These are phyloP conservation scores for Indicator indicator DNA, from an alignment of 2,113 vertebrate species.

Conservation along the genomic window DNA sequence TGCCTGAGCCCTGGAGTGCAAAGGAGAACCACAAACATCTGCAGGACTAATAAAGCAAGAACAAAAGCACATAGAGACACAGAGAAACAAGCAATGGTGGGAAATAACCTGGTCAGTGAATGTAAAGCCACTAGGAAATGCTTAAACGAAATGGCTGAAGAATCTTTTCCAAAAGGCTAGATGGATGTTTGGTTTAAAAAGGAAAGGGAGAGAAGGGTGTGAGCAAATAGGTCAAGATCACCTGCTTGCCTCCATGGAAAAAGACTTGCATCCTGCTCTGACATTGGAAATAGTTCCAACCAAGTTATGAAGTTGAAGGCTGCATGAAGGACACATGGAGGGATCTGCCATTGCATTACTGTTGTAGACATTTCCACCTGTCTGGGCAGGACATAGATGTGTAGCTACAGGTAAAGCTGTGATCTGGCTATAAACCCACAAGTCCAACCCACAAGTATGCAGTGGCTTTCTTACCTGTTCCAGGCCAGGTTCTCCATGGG, in stretches of 20 bases:
- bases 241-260: neutral
- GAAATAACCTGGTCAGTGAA: neutral
- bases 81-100: accelerated
- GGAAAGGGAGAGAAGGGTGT: neutral
- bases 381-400: accelerated
- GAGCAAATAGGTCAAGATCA: accelerated
- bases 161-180: neutral
- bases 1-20: neutral
- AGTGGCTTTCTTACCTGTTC: neutral
- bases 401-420: neutral
- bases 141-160: neutral
- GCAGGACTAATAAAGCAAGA: neutral
- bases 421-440: neutral
- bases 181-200: neutral
- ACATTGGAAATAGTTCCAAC: neutral
- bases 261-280: accelerated
- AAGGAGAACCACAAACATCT: neutral
- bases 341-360: neutral
- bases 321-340: accelerated
- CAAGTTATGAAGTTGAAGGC: neutral
- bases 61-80: neutral
- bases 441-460: neutral
- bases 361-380: neutral
- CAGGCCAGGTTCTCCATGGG: neutral
- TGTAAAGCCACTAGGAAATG: neutral